Percentiles rank a stretch among this genome's conserved stretches.
Evolutionary conservation across 2,888 invertebrate genomes (phyloP).

Genomic region (Mantis religiosa): DNA sequence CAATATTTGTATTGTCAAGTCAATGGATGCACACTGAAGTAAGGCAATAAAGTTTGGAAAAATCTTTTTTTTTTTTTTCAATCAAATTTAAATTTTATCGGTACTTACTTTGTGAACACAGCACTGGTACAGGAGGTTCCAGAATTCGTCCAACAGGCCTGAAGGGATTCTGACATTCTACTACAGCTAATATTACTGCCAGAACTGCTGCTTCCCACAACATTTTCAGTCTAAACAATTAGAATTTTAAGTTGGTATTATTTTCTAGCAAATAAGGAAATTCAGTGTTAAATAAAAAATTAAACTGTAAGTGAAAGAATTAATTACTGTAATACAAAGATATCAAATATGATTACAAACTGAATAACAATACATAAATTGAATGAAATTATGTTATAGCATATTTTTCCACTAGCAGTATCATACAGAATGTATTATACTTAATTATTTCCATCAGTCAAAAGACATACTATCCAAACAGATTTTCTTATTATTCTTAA

Average conservation of each 20-base stretch:
- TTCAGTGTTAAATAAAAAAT: neutral
- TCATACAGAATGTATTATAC: no score
- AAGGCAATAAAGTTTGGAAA: no score
- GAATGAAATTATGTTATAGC: no score
- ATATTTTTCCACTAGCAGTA: no score
- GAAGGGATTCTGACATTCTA: slow-evolving; percentile 61
- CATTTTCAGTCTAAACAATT: neutral
- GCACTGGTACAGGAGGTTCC: slow-evolving; percentile 72
- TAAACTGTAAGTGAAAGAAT: neutral
- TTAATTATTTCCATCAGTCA: no score
- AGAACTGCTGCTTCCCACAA: neutral
- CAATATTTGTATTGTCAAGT: slow-evolving; percentile 3
- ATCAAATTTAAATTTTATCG: neutral
- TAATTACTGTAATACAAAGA: no score
- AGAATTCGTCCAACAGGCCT: slow-evolving; percentile 62
- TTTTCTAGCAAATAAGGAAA: neutral
- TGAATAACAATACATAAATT: no score
- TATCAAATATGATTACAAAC: no score
- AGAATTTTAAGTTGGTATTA: neutral
- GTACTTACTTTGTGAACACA: slow-evolving; percentile 61
- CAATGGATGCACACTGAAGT: slow-evolving; percentile 26
- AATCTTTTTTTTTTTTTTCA: neutral
- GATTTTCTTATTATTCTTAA: no score
- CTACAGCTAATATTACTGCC: slow-evolving; percentile 46
- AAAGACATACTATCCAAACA: no score